Base-by-base conservation (phyloP, 2,888 invertebrate genomes). In the Nipponacmea schrenckii region DNA sequence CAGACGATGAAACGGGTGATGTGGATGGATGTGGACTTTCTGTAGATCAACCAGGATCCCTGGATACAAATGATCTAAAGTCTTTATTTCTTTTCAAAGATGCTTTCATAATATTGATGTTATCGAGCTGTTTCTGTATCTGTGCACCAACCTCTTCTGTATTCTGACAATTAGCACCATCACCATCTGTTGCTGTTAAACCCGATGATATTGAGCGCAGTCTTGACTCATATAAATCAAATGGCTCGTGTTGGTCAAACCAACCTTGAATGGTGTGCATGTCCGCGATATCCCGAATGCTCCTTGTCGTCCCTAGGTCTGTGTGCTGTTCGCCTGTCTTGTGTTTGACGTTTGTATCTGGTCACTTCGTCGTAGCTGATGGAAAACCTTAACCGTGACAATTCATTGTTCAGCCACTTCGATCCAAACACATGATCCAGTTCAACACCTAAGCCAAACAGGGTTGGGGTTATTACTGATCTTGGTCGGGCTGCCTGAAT, bases 371-470 rank as follows among this genome's bases (percentile, higher is more conserved):
- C 64, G 20, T 64, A 64, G 39, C 20, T 24, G 17, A 64, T 26
- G 20, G 64, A 64, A 64, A 64, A 64, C 26, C 64, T 17, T 17
- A 64, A 31, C 24, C 20, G 17, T 17, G n/a, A 27, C 27, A 64
- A 39, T 27, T 64, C 64, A n/a, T 64, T 26, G 26, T 31, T 64
- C 39, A 64, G 26, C 64, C 64, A 64, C 24, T 26, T 64, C 17
- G 64, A 64, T 17, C 64, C 64, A 26, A 64, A 64, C 10, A 64
- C 64, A 10, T 24, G 26, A 39, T 64, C 64, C 64, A 64, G 17
- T 17, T 64, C 64, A 39, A 26, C 64, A 26, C 64, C 64, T 12
- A 64, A 26, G 10, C 64, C 31, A 64, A 64, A 64, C 39, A 64
- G 20, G 17, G 24, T 64, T 64, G 5, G 31, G 8, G 27, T 17